These are phyloP conservation scores for Babyrousa celebensis DNA, from an alignment of 2,797 vertebrate species.

Conservation along the genomic window DNA sequence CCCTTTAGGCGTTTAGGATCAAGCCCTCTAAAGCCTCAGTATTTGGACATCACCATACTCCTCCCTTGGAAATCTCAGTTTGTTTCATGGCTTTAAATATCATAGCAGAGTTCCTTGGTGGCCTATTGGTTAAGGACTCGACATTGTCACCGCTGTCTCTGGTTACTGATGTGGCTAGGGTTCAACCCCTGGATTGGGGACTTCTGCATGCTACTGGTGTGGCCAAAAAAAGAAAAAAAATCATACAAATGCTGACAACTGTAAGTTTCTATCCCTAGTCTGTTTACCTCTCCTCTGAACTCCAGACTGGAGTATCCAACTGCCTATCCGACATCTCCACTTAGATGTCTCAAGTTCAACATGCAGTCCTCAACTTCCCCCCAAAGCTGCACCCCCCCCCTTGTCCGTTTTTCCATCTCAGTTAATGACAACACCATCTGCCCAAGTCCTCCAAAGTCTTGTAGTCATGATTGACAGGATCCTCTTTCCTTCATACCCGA, in stretches of 20 bases:
- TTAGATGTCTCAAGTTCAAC: not conserved
- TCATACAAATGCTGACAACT: conserved; percentile 42
- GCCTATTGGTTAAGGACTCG: too few relatives aligned
- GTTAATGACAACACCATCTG: not conserved
- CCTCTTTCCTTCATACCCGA: conserved; percentile 3
- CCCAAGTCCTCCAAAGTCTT: not conserved
- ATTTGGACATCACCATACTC: not conserved
- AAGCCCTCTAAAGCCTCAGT: not conserved
- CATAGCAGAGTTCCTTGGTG: too few relatives aligned
- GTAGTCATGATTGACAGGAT: not conserved
- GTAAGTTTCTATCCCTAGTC: not conserved
- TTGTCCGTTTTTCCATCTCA: not conserved
- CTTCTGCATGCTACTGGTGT: too few relatives aligned
- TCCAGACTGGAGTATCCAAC: not conserved
- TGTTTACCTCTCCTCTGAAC: not conserved
- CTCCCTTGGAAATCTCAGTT: not conserved
- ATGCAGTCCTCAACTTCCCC: not conserved
- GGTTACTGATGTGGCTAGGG: too few relatives aligned
- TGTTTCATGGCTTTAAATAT: not conserved
- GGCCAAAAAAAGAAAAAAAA: not conserved
- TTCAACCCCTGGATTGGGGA: too few relatives aligned
- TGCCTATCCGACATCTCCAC: not conserved
- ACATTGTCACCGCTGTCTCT: too few relatives aligned
- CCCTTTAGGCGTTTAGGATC: not conserved
- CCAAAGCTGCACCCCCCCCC: not conserved